A percentile compares a stretch with the other conserved stretches of the same genome.
Conservation (phyloP, 2,888 invertebrate genomes). For the Eristalis tenax region DNA sequence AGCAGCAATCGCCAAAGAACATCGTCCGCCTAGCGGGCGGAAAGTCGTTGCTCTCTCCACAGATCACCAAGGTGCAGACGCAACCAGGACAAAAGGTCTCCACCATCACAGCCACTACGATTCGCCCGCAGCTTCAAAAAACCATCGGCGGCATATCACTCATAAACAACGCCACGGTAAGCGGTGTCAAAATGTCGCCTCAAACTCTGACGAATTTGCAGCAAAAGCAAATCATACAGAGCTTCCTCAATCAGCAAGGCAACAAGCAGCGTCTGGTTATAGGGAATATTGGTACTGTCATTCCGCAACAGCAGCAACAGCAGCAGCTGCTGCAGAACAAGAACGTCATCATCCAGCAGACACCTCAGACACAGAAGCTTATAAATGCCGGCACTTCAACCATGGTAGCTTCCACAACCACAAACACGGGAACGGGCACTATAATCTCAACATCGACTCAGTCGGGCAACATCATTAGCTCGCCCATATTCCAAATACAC, state of each 20-base stretch:
- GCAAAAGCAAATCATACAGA: slow-evolving; percentile 78
- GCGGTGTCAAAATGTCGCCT: slow-evolving; percentile 77
- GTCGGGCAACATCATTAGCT: slow-evolving; percentile 50
- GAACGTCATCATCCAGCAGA: slow-evolving; percentile 74
- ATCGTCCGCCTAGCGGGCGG: slow-evolving; percentile 74
- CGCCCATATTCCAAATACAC: slow-evolving; percentile 75
- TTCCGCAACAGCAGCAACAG: slow-evolving; percentile 71
- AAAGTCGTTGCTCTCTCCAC: slow-evolving; percentile 63
- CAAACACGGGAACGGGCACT: slow-evolving; percentile 57
- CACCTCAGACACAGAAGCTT: slow-evolving; percentile 75
- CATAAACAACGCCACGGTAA: slow-evolving; percentile 71
- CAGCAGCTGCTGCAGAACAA: slow-evolving; percentile 68
- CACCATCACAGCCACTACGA: slow-evolving; percentile 50
- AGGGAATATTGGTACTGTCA: slow-evolving; percentile 54
- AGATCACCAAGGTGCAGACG: slow-evolving; percentile 48
- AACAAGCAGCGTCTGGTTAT: slow-evolving; percentile 62
- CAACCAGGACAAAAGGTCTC: slow-evolving; percentile 52
- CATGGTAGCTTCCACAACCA: slow-evolving; percentile 69
- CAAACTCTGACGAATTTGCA: slow-evolving; percentile 79
- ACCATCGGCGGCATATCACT: slow-evolving; percentile 71
- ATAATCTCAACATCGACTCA: slow-evolving; percentile 58
- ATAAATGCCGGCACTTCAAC: slow-evolving; percentile 66
- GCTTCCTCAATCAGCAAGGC: slow-evolving; percentile 75
- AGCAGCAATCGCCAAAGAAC: slow-evolving; percentile 73
- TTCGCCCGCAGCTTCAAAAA: slow-evolving; percentile 73